These are phyloP conservation scores for Nothoprocta perdicaria DNA, from an alignment of 2,113 vertebrate genomes.

Conservation along the genomic window DNA sequence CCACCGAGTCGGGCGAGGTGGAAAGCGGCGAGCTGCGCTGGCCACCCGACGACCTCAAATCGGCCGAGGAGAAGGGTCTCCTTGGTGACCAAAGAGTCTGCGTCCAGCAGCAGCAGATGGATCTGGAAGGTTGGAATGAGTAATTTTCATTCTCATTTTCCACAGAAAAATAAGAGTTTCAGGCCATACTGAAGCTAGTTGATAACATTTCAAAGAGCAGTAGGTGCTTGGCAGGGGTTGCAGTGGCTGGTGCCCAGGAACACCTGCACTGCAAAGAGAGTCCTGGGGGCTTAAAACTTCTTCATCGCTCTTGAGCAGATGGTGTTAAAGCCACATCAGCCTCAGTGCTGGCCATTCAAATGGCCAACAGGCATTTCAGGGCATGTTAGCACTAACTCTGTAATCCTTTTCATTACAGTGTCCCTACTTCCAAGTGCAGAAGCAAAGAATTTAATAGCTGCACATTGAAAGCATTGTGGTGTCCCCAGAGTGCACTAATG, in stretches of 20 bases:
- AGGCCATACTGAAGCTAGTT: background rate
- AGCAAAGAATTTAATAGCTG: background rate
- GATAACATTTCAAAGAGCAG: background rate
- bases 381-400: background rate
- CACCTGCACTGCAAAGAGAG: background rate
- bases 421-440: background rate
- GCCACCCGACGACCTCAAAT: slow-evolving; percentile 86
- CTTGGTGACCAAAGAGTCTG: slow-evolving; percentile 70
- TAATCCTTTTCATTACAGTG: background rate
- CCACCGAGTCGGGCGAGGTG: slow-evolving; percentile 83
- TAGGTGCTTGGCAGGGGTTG: background rate
- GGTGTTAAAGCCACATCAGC: background rate
- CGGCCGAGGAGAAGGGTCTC: slow-evolving; percentile 74
- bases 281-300: background rate
- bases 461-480: background rate
- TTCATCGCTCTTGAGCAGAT: background rate
- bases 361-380: background rate
- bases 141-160: background rate
- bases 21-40: slow-evolving; percentile 92
- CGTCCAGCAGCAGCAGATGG: slow-evolving; percentile 69
- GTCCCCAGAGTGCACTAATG: background rate
- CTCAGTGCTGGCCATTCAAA: background rate
- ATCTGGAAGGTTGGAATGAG: slow-evolving; percentile 72
- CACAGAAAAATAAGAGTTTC: background rate
- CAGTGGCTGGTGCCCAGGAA: background rate